Percentiles rank a stretch among this genome's conserved stretches.
Conservation (phyloP, 2,113 vertebrate species). For the Puma concolor region DNA sequence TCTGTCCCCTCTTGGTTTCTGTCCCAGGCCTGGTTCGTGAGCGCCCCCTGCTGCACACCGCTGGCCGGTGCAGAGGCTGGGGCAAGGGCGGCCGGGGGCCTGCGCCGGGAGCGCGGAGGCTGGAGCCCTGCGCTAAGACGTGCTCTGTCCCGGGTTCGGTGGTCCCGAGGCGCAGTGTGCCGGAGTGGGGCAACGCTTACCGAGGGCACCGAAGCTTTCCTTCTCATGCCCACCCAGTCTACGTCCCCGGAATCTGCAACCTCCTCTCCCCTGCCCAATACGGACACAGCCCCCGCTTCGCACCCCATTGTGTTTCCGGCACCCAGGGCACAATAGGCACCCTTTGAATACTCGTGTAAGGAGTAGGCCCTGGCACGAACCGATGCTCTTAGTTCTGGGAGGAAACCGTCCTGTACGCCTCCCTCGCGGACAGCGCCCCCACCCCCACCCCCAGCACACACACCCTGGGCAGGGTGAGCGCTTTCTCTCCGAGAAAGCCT, state of each 20-base stretch:
- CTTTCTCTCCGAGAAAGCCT: neutral
- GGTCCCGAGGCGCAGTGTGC: neutral
- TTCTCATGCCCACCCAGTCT: neutral
- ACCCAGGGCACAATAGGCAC: neutral
- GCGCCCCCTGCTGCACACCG: constrained; percentile 67
- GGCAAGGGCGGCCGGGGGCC: too few relatives aligned
- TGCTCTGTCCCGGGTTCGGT: accelerated
- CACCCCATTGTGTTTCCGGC: neutral
- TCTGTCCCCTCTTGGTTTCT: accelerated
- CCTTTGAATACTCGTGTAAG: too few relatives aligned
- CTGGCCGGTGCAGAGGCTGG: neutral
- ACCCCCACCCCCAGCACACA: too few relatives aligned
- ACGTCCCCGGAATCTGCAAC: neutral
- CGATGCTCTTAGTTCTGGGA: neutral
- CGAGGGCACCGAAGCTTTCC: neutral
- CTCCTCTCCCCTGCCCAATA: too few relatives aligned
- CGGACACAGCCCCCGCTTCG: neutral
- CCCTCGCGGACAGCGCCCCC: neutral
- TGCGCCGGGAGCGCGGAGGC: accelerated
- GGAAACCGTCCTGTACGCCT: neutral
- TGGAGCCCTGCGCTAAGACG: accelerated
- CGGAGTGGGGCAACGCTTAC: neutral
- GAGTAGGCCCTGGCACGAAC: neutral
- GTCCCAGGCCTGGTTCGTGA: neutral
- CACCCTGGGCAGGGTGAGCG: accelerated